Base-by-base conservation (phyloP, 2,113 vertebrate species). In the Cepphus grylle region DNA sequence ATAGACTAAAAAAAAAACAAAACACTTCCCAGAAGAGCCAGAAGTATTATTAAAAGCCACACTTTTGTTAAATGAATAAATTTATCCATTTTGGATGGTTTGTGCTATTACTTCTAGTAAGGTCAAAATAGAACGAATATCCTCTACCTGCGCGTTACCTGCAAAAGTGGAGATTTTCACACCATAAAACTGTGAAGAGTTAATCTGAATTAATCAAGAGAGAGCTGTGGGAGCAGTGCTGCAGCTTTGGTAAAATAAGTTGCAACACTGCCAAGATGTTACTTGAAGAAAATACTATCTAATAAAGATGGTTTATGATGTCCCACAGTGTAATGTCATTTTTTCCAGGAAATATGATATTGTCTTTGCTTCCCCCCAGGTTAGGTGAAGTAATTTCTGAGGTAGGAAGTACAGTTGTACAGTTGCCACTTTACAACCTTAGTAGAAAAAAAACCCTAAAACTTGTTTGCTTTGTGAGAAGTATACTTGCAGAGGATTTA, bases 381-480 rank as follows among this genome's bases (percentile, higher is more conserved):
- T 92, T 15, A 95, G 80, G 61, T 86, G 58, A 88, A 86, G 63
- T 83, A 86, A 92, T 96, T 93, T 94, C 86, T 86, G 76, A 72
- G 53, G 30, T 16, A 65, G 74, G 25, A 86, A 82, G 53, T 70
- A 62, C 12, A 14, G 38, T 63, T 83, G 29, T 58, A 38, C 32
- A 47, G 79, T 27, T 72, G 29, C 34, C 30, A 50, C 32, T 86
- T 81, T 67, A n/a, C 23, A 81, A 9, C 27, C 38, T 67, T 63
- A 62, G 69, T 9, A 77, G 43, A 80, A 86, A 91, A 55, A 93
- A 53, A 92, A 40, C 1, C 6, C 21, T 47, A 14, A 15, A 91
- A 61, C 5, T 52, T 82, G 5, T 45, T 13, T 32, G 4, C 8
- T 79, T 87, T 90, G 20, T 55, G 58, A 76, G 34, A 61, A 27